A percentile compares a stretch with the other conserved stretches of the same genome.
Evolutionary conservation across 1,140 invertebrate species (phyloP).

Genomic region (Zaprionus taronus): DNA sequence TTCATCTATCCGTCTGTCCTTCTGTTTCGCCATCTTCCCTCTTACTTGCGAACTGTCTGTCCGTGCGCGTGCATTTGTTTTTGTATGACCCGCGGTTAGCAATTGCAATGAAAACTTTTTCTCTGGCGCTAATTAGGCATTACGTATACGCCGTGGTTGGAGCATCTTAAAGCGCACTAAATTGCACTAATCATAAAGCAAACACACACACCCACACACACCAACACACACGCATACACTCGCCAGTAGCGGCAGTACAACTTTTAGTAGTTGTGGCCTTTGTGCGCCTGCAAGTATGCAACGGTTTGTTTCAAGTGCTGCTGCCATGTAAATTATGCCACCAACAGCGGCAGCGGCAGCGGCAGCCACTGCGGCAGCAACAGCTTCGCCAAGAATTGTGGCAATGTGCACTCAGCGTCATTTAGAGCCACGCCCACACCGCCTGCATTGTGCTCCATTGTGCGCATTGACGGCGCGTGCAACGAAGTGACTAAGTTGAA

Average conservation of each 20-base stretch:
- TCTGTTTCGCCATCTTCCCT: slow-evolving; percentile 2
- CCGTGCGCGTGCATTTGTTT: slow-evolving; percentile 35
- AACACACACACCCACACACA: neutral
- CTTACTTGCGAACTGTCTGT: slow-evolving; percentile 11
- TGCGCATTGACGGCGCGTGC: slow-evolving; percentile 55
- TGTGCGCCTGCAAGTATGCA: slow-evolving; percentile 44
- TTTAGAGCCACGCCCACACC: slow-evolving; percentile 59
- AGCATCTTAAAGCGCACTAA: slow-evolving; percentile 60
- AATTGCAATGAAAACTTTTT: slow-evolving; percentile 71
- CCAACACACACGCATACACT: neutral
- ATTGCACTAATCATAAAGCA: slow-evolving; percentile 71
- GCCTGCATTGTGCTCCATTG: slow-evolving; percentile 48
- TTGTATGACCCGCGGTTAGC: slow-evolving; percentile 65
- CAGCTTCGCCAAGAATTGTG: slow-evolving; percentile 64
- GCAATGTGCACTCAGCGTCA: slow-evolving; percentile 76
- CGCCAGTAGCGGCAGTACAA: neutral
- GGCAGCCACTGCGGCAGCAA: slow-evolving; percentile 16
- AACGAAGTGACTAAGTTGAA: slow-evolving; percentile 55
- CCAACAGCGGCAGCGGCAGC: slow-evolving; percentile 25
- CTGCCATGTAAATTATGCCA: slow-evolving; percentile 73
- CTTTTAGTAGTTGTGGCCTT: slow-evolving; percentile 32
- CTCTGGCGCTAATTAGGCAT: slow-evolving; percentile 71
- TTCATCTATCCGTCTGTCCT: slow-evolving; percentile 27
- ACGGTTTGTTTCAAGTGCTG: slow-evolving; percentile 66
- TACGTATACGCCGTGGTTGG: slow-evolving; percentile 51